Conservation (phyloP, 37 sponge, comb jelly and placozoan species). For the Crambe crambe region DNA sequence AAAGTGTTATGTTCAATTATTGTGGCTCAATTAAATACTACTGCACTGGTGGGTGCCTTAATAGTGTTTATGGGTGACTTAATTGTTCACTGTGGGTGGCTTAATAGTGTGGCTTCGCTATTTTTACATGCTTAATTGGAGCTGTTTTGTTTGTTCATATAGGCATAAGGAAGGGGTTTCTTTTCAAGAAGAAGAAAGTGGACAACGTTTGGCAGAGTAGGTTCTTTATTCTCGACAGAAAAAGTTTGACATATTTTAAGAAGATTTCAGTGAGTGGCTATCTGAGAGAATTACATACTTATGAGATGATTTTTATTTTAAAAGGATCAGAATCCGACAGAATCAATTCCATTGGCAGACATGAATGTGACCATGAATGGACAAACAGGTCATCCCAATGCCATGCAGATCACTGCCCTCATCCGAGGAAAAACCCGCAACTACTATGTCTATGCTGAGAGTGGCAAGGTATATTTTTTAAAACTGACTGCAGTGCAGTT, state of each 20-base stretch:
- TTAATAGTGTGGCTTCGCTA: too few relatives aligned
- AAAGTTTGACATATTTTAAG: constrained; percentile 50
- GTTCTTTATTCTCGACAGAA: constrained; percentile 65
- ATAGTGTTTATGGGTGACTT: too few relatives aligned
- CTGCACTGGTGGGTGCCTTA: too few relatives aligned
- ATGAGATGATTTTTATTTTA: not conserved
- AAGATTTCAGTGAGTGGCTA: constrained; percentile 59
- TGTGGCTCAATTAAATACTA: too few relatives aligned
- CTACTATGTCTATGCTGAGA: constrained; percentile 74
- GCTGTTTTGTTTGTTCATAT: too few relatives aligned
- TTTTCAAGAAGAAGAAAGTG: constrained; percentile 71
- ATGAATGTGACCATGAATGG: constrained; percentile 75
- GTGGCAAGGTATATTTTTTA: constrained; percentile 48
- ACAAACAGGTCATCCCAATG: constrained; percentile 75
- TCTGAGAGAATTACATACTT: too few relatives aligned
- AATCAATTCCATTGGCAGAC: constrained; percentile 54
- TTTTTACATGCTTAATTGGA: too few relatives aligned
- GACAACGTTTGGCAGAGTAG: constrained; percentile 68
- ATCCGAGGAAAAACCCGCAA: constrained; percentile 75
- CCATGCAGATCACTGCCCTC: constrained; percentile 76
- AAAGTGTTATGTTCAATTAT: too few relatives aligned
- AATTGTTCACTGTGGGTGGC: too few relatives aligned
- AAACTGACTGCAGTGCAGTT: not conserved
- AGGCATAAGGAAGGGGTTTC: constrained; percentile 69
- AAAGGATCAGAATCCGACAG: constrained; percentile 30